Evolutionary conservation across 1,140 invertebrate genomes (phyloP).

Genomic region (Limonius californicus): DNA sequence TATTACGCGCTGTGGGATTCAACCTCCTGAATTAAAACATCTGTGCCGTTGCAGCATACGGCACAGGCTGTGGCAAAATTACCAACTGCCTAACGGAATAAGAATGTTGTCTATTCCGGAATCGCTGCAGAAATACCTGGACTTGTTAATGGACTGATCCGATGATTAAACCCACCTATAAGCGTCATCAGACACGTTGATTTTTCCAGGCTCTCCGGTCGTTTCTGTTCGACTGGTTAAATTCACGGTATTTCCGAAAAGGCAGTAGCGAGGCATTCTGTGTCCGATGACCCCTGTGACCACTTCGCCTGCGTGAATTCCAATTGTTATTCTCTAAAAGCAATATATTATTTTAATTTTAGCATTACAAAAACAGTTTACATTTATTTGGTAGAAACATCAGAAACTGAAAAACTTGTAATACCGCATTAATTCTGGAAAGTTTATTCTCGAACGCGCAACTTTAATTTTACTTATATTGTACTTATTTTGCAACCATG

Average conservation of each 20-base stretch:
- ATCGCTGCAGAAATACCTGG: constrained; percentile 62
- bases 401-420: too few species aligned
- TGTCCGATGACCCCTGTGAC: constrained; percentile 96
- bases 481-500: too few species aligned
- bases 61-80: constrained; percentile 60
- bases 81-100: constrained; percentile 69
- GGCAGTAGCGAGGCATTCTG: constrained; percentile 94
- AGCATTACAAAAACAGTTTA: neutral
- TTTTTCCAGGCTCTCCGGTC: constrained; percentile 83
- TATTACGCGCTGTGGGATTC: constrained; percentile 55
- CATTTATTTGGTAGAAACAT: too few species aligned
- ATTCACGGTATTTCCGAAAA: constrained; percentile 97
- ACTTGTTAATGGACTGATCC: constrained; percentile 62
- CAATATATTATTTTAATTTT: constrained; percentile 9
- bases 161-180: constrained; percentile 67
- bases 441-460: too few species aligned
- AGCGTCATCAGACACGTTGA: constrained; percentile 92
- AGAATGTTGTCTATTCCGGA: constrained; percentile 60
- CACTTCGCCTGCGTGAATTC: constrained; percentile 93
- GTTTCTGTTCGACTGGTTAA: constrained; percentile 93
- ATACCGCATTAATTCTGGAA: too few species aligned
- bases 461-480: too few species aligned
- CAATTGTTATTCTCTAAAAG: constrained; percentile 87
- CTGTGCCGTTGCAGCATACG: constrained; percentile 64
- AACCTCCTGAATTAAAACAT: constrained; percentile 60